Conservation (phyloP, 1,140 invertebrate genomes). For the Cherax destructor region DNA sequence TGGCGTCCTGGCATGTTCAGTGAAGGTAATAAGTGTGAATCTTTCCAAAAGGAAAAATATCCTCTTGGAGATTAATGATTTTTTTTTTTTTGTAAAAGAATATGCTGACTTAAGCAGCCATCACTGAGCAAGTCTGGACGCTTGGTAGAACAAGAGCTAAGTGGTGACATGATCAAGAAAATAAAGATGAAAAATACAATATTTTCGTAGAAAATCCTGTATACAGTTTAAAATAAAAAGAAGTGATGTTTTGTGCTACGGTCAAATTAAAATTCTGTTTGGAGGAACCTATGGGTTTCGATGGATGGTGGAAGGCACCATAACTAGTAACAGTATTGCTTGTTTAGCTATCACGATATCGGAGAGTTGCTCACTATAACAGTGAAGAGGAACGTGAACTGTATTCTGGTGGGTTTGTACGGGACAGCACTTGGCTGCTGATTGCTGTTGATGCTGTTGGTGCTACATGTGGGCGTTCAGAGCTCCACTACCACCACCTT, state of each 20-base stretch:
- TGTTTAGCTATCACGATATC: conserved; percentile 69
- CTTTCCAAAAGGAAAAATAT: conserved; percentile 36
- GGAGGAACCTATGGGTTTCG: conserved; percentile 65
- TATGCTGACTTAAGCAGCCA: conserved; percentile 8
- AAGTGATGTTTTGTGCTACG: conserved; percentile 63
- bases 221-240: conserved; percentile 49
- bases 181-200: conserved; percentile 43
- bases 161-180: conserved; percentile 36
- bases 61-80: not conserved
- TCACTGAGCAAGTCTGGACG: conserved; percentile 61
- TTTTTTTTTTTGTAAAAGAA: conserved; percentile 9
- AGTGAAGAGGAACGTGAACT: conserved; percentile 69
- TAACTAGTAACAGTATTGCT: conserved; percentile 70
- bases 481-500: conserved; percentile 66
- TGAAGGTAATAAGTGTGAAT: conserved; percentile 19
- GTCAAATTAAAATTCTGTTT: conserved; percentile 48
- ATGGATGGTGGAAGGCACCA: conserved; percentile 70
- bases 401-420: conserved; percentile 70
- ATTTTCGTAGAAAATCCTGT: conserved; percentile 51
- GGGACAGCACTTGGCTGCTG: conserved; percentile 63
- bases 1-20: conserved; percentile 61
- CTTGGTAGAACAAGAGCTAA: conserved; percentile 51
- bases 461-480: conserved; percentile 59
- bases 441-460: conserved; percentile 45
- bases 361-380: conserved; percentile 68